Base-by-base conservation (phyloP, 2,113 vertebrate species). In the Muscicapa adusta region DNA sequence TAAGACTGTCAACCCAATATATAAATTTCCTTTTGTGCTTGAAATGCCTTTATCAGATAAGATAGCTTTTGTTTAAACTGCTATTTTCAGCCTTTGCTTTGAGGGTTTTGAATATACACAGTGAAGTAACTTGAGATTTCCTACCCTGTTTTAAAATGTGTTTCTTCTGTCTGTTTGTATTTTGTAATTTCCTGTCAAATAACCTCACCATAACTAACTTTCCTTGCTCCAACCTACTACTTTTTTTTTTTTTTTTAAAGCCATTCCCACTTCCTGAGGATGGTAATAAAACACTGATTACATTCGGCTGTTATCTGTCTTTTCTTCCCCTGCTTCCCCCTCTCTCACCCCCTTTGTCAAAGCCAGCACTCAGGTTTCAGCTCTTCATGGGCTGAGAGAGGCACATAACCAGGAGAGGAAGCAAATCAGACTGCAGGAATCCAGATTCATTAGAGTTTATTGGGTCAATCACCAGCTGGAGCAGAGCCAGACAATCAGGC, bases 151-250 rank as follows among this genome's bases (percentile, higher is more conserved):
- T 97, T 97, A 96, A 97, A 98, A 97, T 89, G 97, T 97, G 96
- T 97, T 98, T 98, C 96, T 98, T 97, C 96, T 98, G 96, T 97
- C 97, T 98, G 97, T 98, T 98, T 98, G 97, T 97, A 97, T 98
- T 98, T 98, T 98, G 97, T 98, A 98, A 98, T 98, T 98, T 98
- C 98, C 98, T 98, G 97, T 98, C 97, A 98, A 98, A 97, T 98
- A 98, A 97, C 97, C 97, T 97, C 96, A 96, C 96, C 83, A 95
- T 98, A 98, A 98, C 98, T 98, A 98, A 98, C 97, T 98, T 98
- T 98, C 96, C 95, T 97, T 97, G 95, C 97, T 96, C 91, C 95
- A 97, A 92, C 93, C 94, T 95, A 95, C 96, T 81, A 43, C 48
- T 31, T 36, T 56, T 26, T 58, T 70, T 78, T 40, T 40, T 82